A percentile compares a stretch with the other conserved stretches of the same genome.
Conservation (phyloP, 2,113 vertebrate genomes). For the Struthidea cinerea region DNA sequence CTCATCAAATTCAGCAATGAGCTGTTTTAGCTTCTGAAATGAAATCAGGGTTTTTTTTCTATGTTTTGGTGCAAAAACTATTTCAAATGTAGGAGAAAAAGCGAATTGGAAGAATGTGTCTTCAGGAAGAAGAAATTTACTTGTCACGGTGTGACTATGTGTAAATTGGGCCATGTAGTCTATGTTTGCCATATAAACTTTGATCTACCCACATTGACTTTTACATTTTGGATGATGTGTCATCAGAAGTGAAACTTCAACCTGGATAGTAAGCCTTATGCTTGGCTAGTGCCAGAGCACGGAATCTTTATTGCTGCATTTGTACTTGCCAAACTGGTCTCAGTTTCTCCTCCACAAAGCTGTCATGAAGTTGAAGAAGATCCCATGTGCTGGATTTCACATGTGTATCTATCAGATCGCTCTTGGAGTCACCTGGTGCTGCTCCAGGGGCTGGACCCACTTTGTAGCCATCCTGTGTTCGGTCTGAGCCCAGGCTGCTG, state of each 20-base stretch:
- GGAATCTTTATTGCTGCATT: background rate
- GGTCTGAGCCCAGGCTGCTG: background rate
- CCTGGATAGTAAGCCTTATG: background rate
- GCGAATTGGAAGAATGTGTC: background rate
- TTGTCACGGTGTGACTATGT: background rate
- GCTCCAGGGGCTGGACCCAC: background rate
- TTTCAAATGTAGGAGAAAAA: background rate
- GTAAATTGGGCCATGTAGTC: background rate
- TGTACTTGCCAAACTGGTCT: background rate
- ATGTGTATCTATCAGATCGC: background rate
- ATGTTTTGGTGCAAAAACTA: background rate
- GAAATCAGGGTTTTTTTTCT: background rate
- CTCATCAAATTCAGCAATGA: constrained; percentile 14
- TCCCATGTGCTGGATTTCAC: background rate
- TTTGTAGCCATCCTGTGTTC: background rate
- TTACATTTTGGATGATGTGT: background rate
- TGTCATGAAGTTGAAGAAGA: background rate
- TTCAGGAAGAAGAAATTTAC: background rate
- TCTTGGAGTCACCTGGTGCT: background rate
- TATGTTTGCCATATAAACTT: background rate
- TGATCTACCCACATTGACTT: background rate
- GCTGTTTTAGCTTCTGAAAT: background rate
- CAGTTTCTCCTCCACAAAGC: background rate
- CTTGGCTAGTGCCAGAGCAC: background rate
- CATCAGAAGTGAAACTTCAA: background rate